Evolutionary conservation across 1,140 invertebrate species (phyloP).

Genomic region (Ectropis grisescens): DNA sequence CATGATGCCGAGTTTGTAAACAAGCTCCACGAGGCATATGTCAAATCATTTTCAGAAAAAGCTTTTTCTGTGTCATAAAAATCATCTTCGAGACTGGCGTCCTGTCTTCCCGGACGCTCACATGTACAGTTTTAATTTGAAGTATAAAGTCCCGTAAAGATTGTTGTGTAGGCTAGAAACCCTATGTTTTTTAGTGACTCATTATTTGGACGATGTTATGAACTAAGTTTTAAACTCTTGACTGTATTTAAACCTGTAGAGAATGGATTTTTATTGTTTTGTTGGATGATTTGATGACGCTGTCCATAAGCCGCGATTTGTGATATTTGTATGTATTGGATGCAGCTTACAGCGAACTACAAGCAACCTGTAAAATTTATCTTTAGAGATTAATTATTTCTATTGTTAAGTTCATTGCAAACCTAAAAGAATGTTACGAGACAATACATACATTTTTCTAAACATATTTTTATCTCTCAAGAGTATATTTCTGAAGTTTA

Average conservation of each 20-base stretch:
- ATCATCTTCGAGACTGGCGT: conserved; percentile 25
- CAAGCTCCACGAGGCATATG: conserved; percentile 91
- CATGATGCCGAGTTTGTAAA: conserved; percentile 89
- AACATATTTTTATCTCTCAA: conserved; percentile 12
- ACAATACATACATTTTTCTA: conserved; percentile 18
- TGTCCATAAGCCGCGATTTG: conserved; percentile 35
- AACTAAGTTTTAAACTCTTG: conserved; percentile 64
- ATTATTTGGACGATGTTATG: conserved; percentile 53
- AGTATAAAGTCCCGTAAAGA: conserved; percentile 33
- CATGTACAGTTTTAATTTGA: conserved; percentile 59
- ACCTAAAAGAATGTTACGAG: conserved; percentile 7
- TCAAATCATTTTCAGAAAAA: conserved; percentile 85
- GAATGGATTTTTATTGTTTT: conserved; percentile 42
- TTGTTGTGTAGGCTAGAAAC: conserved; percentile 39
- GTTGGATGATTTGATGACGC: conserved; percentile 17
- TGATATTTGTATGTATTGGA: conserved; percentile 49
- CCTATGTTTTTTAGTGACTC: conserved; percentile 51
- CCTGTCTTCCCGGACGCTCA: conserved; percentile 25
- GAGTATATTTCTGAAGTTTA: not conserved
- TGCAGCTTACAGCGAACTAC: conserved; percentile 16
- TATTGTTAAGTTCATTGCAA: too few species aligned
- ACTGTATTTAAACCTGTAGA: conserved; percentile 37
- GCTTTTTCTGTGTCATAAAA: conserved; percentile 70
- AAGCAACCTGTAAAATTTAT: too few species aligned
- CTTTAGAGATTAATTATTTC: too few species aligned